Evolutionary conservation across 1,140 invertebrate genomes (phyloP), one percentile per base, ranked within the genome.

Genomic region (Palaemon carinicauda): DNA sequence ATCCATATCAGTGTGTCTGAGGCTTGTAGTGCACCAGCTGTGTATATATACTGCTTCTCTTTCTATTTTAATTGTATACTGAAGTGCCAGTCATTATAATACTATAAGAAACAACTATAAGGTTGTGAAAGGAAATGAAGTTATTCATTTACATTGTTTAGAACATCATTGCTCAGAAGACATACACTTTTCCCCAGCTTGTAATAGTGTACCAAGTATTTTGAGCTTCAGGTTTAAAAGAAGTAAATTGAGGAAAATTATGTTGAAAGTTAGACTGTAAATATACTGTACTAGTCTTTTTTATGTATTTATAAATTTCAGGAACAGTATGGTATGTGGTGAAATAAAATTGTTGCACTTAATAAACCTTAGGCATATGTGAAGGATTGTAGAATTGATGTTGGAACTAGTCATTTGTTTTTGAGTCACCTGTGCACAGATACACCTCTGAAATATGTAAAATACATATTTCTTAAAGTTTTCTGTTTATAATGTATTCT

Each of bases 11-110:
- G 31, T 80, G 71, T 83, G 69, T 83, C 53, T 54, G 82, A 83
- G 73, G 82, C 73, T 77, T 83, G 51, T 83, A 77, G 82, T 83
- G 52, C 71, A 54, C 41, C 31, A 21, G 14, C 73, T 52, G 54
- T 83, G 82, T 83, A 83, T 19, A 83, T 19, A 83, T 83, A 83
- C 19, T 33, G 81, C 52, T 73, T 82, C 52, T 75, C n/a, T 29
- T 56, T 52, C 17, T 21, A 54, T 17, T 56, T 15, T 19, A 24
- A 75, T 54, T 56, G 27, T 83, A 60, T 50, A 75, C 53, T 24
- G 31, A 83, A 77, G 82, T 83, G 82, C 82, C 71, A 83, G 73
- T 75, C 52, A 83, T 56, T 77, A 52, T 56, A 56, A 56, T 29
- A 53, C 53, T 80, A 31, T 53, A 29, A 24, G 53, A 53, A 31